A percentile compares a stretch with the other conserved stretches of the same genome.
Conservation (phyloP, 1,140 invertebrate genomes). For the Magallana ariakensis region DNA sequence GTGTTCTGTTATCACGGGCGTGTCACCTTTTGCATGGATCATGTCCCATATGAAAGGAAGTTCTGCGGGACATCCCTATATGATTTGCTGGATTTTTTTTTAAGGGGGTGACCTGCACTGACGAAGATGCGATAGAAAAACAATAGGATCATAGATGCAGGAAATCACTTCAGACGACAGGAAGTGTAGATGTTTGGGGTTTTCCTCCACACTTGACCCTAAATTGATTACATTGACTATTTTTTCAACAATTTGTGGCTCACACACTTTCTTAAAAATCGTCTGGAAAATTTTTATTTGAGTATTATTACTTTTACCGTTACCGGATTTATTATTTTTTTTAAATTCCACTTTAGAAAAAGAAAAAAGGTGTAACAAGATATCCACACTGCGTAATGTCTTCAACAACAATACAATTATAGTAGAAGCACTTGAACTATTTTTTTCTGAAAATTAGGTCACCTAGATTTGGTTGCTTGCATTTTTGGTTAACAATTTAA, state of each 20-base stretch:
- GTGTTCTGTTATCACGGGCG: background rate
- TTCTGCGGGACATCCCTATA: background rate
- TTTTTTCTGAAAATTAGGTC: background rate
- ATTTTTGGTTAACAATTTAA: background rate
- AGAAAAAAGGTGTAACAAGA: too few species aligned
- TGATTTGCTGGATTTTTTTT: background rate
- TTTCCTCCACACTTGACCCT: constrained; percentile 20
- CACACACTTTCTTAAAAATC: too few species aligned
- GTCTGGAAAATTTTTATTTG: too few species aligned
- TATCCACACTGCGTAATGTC: background rate
- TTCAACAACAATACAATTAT: background rate
- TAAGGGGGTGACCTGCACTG: background rate
- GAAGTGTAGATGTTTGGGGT: background rate
- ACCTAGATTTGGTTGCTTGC: background rate
- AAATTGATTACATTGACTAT: background rate
- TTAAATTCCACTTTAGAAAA: too few species aligned
- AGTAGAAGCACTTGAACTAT: background rate
- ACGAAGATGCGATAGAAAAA: background rate
- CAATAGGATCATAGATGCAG: constrained; percentile 11
- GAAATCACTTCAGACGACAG: background rate
- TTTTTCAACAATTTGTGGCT: too few species aligned
- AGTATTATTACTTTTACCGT: too few species aligned
- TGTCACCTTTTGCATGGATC: background rate
- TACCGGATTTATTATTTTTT: too few species aligned
- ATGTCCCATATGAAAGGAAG: background rate